These are phyloP conservation scores for Plutomurus gul DNA, from an alignment of 1,140 invertebrate species.

Conservation along the genomic window DNA sequence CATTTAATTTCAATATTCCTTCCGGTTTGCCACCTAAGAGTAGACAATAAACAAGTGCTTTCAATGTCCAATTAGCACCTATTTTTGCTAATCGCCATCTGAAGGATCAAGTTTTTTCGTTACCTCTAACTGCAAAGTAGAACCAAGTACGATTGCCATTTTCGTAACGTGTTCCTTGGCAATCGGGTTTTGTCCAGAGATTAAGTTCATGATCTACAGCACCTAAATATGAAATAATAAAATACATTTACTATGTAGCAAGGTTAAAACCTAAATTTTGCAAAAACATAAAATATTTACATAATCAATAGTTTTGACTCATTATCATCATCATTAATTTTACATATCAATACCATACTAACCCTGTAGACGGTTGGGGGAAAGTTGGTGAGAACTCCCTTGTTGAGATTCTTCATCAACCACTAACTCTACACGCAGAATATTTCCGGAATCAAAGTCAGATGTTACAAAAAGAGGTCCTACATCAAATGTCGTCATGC, in stretches of 20 bases:
- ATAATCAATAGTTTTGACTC: constrained; percentile 28
- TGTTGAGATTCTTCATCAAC: background rate
- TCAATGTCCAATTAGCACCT: background rate
- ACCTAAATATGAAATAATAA: constrained; percentile 37
- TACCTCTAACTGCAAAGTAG: constrained; percentile 80
- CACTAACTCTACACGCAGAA: constrained; percentile 71
- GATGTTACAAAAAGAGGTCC: constrained; percentile 73
- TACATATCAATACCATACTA: constrained; percentile 55
- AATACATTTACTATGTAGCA: background rate
- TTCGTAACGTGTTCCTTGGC: constrained; percentile 83
- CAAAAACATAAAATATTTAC: background rate
- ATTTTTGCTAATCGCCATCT: too few species aligned
- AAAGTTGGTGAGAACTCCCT: background rate
- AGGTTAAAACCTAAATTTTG: background rate
- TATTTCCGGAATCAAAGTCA: constrained; percentile 86
- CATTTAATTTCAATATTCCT: constrained; percentile 74
- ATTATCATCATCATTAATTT: constrained; percentile 56
- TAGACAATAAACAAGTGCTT: background rate
- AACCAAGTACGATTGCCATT: constrained; percentile 93
- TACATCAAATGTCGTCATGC: constrained; percentile 28
- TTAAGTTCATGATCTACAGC: constrained; percentile 79
- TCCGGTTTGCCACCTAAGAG: constrained; percentile 62
- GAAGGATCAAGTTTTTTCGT: too few species aligned
- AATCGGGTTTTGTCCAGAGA: constrained; percentile 88
- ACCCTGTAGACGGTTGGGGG: background rate